phyloP scores from a whole-genome alignment of 1,140 invertebrate genomes.

The Eufriesea mexicana region DNA sequence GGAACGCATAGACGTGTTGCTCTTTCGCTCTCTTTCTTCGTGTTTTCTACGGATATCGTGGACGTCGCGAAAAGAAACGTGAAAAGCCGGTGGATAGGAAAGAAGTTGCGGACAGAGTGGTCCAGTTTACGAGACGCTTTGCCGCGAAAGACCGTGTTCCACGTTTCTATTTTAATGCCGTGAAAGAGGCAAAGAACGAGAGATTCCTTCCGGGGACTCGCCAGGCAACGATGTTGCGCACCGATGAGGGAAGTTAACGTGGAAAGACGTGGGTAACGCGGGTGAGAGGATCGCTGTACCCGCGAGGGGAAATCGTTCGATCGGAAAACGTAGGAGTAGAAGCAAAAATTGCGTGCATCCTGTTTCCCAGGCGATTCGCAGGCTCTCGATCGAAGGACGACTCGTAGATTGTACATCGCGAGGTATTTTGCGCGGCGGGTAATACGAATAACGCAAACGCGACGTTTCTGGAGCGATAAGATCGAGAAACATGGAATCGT shows the following conservation, averaged over 20 bases:
- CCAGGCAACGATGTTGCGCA: constrained; percentile 70
- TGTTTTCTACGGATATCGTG: no score
- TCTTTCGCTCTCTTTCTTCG: no score
- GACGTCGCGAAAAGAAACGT: not conserved
- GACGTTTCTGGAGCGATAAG: constrained; percentile 19
- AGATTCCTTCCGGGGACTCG: constrained; percentile 63
- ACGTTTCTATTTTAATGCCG: constrained; percentile 75
- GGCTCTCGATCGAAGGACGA: constrained; percentile 34
- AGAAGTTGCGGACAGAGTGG: constrained; percentile 24
- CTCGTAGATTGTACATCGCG: not conserved
- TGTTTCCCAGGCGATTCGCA: not conserved
- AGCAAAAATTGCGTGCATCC: constrained; percentile 18
- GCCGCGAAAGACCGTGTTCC: constrained; percentile 65
- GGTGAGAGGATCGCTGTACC: not conserved
- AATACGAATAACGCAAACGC: not conserved
- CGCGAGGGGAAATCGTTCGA: not conserved
- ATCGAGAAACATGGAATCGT: constrained; percentile 20
- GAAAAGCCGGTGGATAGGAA: not conserved
- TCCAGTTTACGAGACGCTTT: constrained; percentile 12
- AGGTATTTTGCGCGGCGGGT: not conserved
- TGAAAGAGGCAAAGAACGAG: constrained; percentile 68
- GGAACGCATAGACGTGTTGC: not conserved
- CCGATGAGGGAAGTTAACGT: constrained; percentile 45
- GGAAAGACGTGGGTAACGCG: not conserved
- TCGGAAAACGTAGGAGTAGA: not conserved